Base-by-base conservation (phyloP, 1,140 invertebrate genomes). In the Neotoxoptera formosana region DNA sequence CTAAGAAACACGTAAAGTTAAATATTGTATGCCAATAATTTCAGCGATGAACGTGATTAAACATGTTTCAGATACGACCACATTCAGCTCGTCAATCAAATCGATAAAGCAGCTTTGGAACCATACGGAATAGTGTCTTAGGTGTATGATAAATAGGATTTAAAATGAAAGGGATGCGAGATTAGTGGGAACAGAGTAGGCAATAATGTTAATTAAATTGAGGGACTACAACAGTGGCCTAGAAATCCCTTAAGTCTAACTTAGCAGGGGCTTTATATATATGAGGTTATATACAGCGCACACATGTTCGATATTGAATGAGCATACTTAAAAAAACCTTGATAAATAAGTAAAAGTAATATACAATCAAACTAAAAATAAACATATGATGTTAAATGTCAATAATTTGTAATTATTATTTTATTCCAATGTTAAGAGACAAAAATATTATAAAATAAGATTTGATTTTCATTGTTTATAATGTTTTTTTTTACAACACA, bases 131-230 rank as follows among this genome's bases (percentile, higher is more conserved):
- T 36, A n/a, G n/a, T 51, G 48, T 88, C 48, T 53, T 88, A n/a
- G 45, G 17, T 34, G 17, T 86, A 87, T 25, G n/a, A 34, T 23
- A 67, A 67, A 67, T 17, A 53, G 2, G 8, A 88, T 20, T 20
- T 21, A 21, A 30, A 87, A 48, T 7, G n/a, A 34, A 34, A 23
- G 20, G 45, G 30, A 47, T 47, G 11, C 8, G 9, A 90, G 30
- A 67, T 90, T 45, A 47, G 34, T 3, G 21, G 45, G 45, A 45
- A 41, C 56, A 36, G 6, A 67, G 25, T 67, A 45, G 89, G 47
- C 56, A 67, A 90, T 67, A 90, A 60, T 90, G 56, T 90, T 90
- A 90, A 90, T 90, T 90, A 90, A 67, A 90, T 67, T 67, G 89
- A 20, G 21, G 3, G 30, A 41, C 89, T 36, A n/a, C 23, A 17